phyloP scores from a whole-genome alignment of 1,140 invertebrate genomes.

The Plectrocnemia conspersa region DNA sequence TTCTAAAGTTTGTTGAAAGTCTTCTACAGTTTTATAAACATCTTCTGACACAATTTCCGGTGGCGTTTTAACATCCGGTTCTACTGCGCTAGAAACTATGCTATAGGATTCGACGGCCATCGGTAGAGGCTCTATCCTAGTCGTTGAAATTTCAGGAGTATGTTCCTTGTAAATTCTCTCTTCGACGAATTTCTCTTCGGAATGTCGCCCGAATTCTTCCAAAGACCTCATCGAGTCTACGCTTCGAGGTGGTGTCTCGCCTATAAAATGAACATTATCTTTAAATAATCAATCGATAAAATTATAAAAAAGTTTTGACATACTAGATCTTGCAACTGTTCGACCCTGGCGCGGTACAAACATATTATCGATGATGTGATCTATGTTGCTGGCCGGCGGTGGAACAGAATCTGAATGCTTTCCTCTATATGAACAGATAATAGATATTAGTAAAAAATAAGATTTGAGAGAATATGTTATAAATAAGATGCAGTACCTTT shows the following conservation, averaged over 20 bases:
- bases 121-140: constrained; percentile 4
- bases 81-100: too few species aligned
- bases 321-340: constrained; percentile 22
- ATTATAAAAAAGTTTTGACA: not conserved
- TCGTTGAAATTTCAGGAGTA: not conserved
- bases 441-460: not conserved
- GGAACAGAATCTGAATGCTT: constrained; percentile 15
- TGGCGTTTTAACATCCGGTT: too few species aligned
- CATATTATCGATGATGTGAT: constrained; percentile 59
- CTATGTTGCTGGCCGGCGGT: constrained; percentile 52
- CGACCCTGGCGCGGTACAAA: constrained; percentile 43
- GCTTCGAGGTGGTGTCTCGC: constrained; percentile 15
- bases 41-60: too few species aligned
- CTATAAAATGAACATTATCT: constrained; percentile 3
- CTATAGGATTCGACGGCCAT: too few species aligned
- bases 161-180: constrained; percentile 5
- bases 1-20: too few species aligned
- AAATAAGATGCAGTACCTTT: constrained; percentile 18
- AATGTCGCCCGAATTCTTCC: constrained; percentile 5
- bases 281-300: not conserved
- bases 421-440: constrained; percentile 15
- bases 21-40: too few species aligned
- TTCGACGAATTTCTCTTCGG: constrained; percentile 14
- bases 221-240: not conserved
- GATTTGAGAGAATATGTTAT: not conserved